A percentile compares a stretch with the other conserved stretches of the same genome.
Evolutionary conservation across 2,113 vertebrate genomes (phyloP).

Genomic region (Daphoenositta chrysoptera): DNA sequence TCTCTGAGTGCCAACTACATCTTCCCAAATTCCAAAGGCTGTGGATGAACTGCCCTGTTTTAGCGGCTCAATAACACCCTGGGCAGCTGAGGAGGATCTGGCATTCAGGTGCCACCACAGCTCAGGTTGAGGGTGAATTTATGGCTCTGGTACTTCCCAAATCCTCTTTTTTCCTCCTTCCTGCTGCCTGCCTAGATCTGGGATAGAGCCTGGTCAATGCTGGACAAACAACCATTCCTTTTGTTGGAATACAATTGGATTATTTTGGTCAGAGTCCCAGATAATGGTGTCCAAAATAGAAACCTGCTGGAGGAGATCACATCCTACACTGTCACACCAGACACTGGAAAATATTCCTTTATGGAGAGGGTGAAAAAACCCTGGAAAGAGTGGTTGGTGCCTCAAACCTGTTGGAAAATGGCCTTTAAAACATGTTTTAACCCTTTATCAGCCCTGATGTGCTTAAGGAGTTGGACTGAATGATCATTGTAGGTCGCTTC

Average conservation of each 20-base stretch:
- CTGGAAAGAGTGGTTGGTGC: background rate
- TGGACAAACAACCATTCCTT: background rate
- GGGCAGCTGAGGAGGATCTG: background rate
- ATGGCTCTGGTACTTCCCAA: background rate
- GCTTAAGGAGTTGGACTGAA: background rate
- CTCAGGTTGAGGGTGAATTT: background rate
- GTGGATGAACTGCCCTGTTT: background rate
- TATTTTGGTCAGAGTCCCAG: background rate
- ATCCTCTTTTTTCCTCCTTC: background rate
- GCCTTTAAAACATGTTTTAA: background rate
- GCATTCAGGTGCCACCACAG: background rate
- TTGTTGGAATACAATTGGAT: background rate
- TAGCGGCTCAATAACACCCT: fast-evolving
- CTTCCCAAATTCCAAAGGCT: background rate
- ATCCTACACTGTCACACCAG: no score
- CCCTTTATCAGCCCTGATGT: background rate
- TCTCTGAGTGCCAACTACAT: background rate
- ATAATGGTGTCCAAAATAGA: background rate
- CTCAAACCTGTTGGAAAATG: background rate
- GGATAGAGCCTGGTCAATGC: background rate
- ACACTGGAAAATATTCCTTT: background rate
- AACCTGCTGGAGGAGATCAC: background rate
- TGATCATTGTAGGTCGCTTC: fast-evolving
- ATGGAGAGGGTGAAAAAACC: background rate
- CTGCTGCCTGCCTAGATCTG: fast-evolving